phyloP scores from a whole-genome alignment of 35 echinoderm and acorn worm species.

The Heliocidaris erythrogramma region DNA sequence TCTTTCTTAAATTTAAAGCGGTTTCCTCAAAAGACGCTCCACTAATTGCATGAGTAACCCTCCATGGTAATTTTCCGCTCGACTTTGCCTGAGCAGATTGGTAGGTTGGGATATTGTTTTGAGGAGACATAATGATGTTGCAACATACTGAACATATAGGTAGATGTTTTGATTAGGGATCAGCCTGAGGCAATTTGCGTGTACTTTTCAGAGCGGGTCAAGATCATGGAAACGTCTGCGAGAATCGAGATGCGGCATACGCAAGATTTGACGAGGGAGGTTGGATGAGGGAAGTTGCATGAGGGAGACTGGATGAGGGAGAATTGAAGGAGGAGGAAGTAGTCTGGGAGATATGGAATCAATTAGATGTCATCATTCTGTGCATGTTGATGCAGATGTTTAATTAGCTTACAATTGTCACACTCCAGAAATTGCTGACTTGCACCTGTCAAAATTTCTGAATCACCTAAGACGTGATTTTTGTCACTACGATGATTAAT shows the following conservation, averaged over 20 bases:
- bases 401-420: background rate
- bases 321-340: background rate
- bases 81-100: background rate
- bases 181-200: background rate
- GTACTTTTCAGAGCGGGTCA: background rate
- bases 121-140: constrained; percentile 16
- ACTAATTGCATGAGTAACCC: constrained; percentile 16
- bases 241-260: background rate
- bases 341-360: background rate
- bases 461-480: background rate
- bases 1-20: background rate
- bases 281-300: background rate
- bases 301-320: background rate
- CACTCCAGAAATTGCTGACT: background rate
- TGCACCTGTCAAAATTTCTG: background rate
- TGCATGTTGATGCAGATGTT: background rate
- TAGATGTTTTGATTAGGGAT: constrained; percentile 3
- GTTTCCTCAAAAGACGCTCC: constrained; percentile 9
- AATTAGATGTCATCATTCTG: background rate
- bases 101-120: background rate
- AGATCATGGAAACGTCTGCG: background rate
- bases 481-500: background rate
- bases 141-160: background rate
- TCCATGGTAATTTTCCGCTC: background rate
- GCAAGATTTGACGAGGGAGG: background rate